A percentile compares a stretch with the other conserved stretches of the same genome.
These are phyloP conservation scores for Cliona cf. orientalis DNA, from an alignment of 37 sponge, comb jelly and placozoan genomes.

Conservation along the genomic window DNA sequence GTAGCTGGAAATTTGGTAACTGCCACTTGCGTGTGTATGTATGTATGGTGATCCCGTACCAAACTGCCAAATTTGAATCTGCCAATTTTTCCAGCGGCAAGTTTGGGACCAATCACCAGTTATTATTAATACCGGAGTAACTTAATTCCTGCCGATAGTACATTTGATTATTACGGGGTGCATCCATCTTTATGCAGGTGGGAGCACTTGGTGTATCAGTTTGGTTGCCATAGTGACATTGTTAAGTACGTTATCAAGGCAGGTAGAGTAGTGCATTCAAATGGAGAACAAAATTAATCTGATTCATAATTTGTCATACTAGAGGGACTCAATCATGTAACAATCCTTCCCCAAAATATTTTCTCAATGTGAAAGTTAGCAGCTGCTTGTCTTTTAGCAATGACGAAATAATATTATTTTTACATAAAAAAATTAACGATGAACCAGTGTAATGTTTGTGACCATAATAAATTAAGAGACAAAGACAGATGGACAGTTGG, in stretches of 20 bases:
- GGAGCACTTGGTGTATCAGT: constrained; percentile 96
- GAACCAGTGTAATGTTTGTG: neutral
- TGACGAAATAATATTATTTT: neutral
- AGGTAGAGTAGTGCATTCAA: constrained; percentile 60
- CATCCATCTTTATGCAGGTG: constrained; percentile 65
- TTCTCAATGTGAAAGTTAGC: too few species aligned
- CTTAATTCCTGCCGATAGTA: too few species aligned
- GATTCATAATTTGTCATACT: too few species aligned
- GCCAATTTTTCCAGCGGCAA: neutral
- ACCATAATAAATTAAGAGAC: too few species aligned
- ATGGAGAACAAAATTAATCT: too few species aligned
- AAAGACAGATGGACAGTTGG: too few species aligned
- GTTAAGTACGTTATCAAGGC: constrained; percentile 77
- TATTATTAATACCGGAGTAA: neutral
- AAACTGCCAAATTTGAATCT: too few species aligned
- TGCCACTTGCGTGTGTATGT: neutral
- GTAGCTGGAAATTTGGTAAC: too few species aligned
- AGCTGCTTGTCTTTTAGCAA: too few species aligned
- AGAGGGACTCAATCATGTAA: too few species aligned
- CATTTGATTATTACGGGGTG: neutral
- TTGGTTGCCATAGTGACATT: constrained; percentile 77
- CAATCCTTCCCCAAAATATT: too few species aligned
- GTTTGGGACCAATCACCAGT: neutral
- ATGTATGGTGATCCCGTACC: too few species aligned
- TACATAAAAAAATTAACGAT: neutral